These are phyloP conservation scores for Formica aserva DNA, from an alignment of 2,888 invertebrate species.

Conservation along the genomic window DNA sequence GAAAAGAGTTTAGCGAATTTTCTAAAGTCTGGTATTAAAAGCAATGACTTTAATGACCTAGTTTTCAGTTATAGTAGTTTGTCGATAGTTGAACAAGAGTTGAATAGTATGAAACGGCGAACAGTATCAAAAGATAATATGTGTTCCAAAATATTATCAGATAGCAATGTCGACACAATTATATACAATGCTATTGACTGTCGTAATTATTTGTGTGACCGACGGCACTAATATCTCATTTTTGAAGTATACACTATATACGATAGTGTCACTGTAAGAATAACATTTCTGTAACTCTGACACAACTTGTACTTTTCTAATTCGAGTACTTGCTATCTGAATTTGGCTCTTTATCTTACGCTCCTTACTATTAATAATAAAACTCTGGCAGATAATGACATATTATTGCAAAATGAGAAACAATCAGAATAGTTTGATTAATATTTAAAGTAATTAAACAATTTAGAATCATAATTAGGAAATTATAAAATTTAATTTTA, in stretches of 20 bases:
- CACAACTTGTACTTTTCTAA: neutral
- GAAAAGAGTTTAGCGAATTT: neutral
- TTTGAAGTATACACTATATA: neutral
- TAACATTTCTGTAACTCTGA: neutral
- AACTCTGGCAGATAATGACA: neutral
- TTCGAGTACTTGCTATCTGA: neutral
- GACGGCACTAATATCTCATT: neutral
- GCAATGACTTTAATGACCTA: neutral
- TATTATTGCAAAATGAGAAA: neutral
- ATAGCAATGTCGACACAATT: constrained; percentile 26
- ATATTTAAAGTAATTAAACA: neutral
- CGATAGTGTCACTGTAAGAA: neutral
- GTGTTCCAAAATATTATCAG: neutral
- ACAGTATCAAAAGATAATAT: neutral
- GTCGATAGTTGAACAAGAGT: neutral
- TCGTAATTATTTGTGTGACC: constrained; percentile 14
- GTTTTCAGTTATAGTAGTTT: constrained; percentile 1
- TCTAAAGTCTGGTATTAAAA: neutral
- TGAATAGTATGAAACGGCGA: neutral
- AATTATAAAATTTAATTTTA: neutral
- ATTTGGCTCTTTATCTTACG: neutral
- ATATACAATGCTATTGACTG: neutral
- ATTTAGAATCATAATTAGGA: neutral
- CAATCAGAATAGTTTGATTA: neutral
- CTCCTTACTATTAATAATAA: neutral